Evolutionary conservation across 2,888 invertebrate species (phyloP).

Genomic region (Lobophora halterata): DNA sequence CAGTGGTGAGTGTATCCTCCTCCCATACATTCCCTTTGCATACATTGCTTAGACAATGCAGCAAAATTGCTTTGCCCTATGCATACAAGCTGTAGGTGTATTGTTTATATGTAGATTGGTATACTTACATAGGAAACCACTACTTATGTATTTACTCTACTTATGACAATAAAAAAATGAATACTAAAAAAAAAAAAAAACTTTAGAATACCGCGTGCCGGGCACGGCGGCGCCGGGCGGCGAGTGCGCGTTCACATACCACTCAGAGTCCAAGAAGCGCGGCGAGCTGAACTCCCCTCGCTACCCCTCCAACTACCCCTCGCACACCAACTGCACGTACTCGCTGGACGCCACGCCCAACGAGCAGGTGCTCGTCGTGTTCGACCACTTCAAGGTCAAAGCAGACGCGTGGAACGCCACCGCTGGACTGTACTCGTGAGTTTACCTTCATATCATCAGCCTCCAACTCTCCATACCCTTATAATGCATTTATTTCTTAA

Average conservation of each 20-base stretch:
- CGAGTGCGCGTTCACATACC: conserved; percentile 94
- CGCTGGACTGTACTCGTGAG: conserved; percentile 73
- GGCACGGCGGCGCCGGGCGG: conserved; percentile 96
- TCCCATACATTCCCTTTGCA: too few species aligned
- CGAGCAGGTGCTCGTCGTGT: conserved; percentile 94
- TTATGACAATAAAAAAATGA: too few species aligned
- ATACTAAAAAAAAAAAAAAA: background rate
- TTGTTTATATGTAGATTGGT: too few species aligned
- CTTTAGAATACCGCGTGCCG: conserved; percentile 93
- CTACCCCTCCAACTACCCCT: conserved; percentile 98
- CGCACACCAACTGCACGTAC: conserved; percentile 96
- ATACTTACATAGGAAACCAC: too few species aligned
- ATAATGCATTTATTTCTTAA: too few species aligned
- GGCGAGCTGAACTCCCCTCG: conserved; percentile 98
- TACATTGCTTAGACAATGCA: too few species aligned
- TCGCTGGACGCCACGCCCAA: conserved; percentile 91
- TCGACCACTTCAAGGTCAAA: conserved; percentile 94
- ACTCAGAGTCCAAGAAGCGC: conserved; percentile 91
- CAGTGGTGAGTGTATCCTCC: too few species aligned
- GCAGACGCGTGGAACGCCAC: conserved; percentile 90
- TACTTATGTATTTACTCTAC: too few species aligned
- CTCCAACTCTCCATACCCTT: background rate
- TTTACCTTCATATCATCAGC: conserved; percentile 1
- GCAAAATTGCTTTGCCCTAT: too few species aligned
- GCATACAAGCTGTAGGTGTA: too few species aligned